Evolutionary conservation across 2,888 invertebrate species (phyloP), one percentile per base, ranked within the genome.

Genomic region (Cactoblastis cactorum): DNA sequence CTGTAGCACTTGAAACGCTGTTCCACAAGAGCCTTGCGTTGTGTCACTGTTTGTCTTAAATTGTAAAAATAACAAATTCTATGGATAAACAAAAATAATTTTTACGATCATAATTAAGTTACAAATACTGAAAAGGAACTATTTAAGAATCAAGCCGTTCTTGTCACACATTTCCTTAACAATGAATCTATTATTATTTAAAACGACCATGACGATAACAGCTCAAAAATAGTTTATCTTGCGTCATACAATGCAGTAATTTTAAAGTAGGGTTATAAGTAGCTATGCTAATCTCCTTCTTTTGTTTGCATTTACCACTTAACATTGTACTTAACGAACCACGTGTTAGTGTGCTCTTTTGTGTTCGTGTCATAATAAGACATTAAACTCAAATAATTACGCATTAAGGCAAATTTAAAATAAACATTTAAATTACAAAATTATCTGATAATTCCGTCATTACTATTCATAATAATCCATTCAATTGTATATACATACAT

Each of bases 371-470:
- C n/a, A 47, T 15, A 11, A 12, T 5, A 2, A 12, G 8, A 12
- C 12, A 12, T 5, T 22, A 39, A 39, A 39, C 11, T 12, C 22
- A 12, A 39, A 39, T 2, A 22, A 39, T n/a, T 12, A 6, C 19
- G 39, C 39, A 39, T 39, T 39, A 14, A 39, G 22, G n/a, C 22
- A 0, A 39, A 39, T 39, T 22, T 39, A 39, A 19, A 39, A 5
- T 19, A 39, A 18, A 39, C 47, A 28, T 49, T 57, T 35, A 48
- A n/a, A 41, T 55, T 53, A 50, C 53, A 24, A 33, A 52, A 5
- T 5, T 5, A 3, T 22, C 5, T 22, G 22, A 4, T 3, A 22
- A 5, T 22, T 4, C 22, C 3, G 5, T n/a, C n/a, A 22, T 4
- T 5, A 22, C 22, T 5, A 22, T 22, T 22, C 22, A 5, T 22